Base-by-base conservation (phyloP, 1,140 invertebrate species). In the Piezodorus guildinii region DNA sequence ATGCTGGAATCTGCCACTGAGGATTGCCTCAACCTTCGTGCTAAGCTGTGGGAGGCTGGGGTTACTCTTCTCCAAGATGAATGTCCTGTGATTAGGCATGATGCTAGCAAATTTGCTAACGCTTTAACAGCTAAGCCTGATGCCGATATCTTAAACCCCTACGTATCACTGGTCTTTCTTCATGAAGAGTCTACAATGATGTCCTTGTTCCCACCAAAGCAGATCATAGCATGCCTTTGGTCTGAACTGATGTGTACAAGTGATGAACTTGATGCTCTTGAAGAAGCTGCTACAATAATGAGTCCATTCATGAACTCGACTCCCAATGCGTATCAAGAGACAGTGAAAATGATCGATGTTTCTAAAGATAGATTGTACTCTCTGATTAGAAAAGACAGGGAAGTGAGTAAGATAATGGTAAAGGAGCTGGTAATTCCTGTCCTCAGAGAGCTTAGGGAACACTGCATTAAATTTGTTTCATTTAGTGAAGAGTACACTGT, bases 31-130 rank as follows among this genome's bases (percentile, higher is more conserved):
- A 51, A 63, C 15, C 21, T 58, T 9, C 62, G 43, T 54, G 19
- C 21, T 27, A 25, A 34, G 15, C 54, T 66, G 2, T 66, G 65
- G 65, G 6, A 59, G 44, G 58, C 51, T 23, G 65, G 30, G 16
- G 56, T 66, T 1, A 63, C 44, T 14, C 30, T 66, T 9, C 65
- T 66, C 25, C 61, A 66, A 39, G 65, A 66, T 34, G 65, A 66
- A 60, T 21, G 54, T 56, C 49, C 63, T 34, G 15, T 21, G n/a
- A 54, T 67, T 9, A 21, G 62, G 46, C 12, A 27, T 21, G 60
- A 68, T 27, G 67, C 65, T 27, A 61, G 62, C 15, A 63, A 66
- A 51, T 66, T 66, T 34, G 65, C 58, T n/a, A 17, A 30, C 21
- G 34, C 17, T 16, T 16, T 66, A 15, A 43, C 34, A 10, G 62